Base-by-base conservation (phyloP, 2,888 invertebrate genomes). In the Trachelus stipa region DNA sequence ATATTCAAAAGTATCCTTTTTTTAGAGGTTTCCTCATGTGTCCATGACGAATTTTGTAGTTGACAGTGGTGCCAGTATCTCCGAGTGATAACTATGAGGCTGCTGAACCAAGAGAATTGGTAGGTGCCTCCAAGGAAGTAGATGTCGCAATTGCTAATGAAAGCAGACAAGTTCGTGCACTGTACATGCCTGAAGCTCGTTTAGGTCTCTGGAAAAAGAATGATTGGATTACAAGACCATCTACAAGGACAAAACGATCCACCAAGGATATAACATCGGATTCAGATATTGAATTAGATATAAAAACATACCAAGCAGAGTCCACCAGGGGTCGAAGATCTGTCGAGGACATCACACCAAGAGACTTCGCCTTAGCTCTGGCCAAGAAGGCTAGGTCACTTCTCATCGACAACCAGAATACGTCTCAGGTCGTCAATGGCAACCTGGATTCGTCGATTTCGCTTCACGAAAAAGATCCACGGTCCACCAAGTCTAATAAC, bases 131-230 rank as follows among this genome's bases (percentile, higher is more conserved):
- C 11, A 86, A 88, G 73, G 89, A 89, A 73, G 87, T 87, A 74
- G 88, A 88, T 77, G 82, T 89, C 12, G 79, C 84, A 23, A 87
- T 90, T 23, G 85, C 87, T 4, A 88, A 88, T 77, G 90, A 90
- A 73, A 87, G 83, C 35, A 84, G 86, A 11, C 82, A 83, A 56
- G 79, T 81, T 74, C 86, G 79, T 76, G 85, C 79, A 3, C 83
- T 85, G 33, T 82, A 83, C 74, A 81, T 84, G 6, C 82, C 79
- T 15, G 85, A 83, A 30, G 77, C 83, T 0, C 82, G 85, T 74
- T 81, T 87, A 34, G 89, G 88, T 30, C 81, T 88, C 1, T 89
- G 88, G 87, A 83, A 86, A 4, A 88, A 87, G 69, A 90, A 87
- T 77, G 81, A 86, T 6, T 90, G 90, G 90, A 83, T 89, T 0